Evolutionary conservation across 2,113 vertebrate species (phyloP), one percentile per base, ranked within the genome.

Genomic region (Reinhardtius hippoglossoides): DNA sequence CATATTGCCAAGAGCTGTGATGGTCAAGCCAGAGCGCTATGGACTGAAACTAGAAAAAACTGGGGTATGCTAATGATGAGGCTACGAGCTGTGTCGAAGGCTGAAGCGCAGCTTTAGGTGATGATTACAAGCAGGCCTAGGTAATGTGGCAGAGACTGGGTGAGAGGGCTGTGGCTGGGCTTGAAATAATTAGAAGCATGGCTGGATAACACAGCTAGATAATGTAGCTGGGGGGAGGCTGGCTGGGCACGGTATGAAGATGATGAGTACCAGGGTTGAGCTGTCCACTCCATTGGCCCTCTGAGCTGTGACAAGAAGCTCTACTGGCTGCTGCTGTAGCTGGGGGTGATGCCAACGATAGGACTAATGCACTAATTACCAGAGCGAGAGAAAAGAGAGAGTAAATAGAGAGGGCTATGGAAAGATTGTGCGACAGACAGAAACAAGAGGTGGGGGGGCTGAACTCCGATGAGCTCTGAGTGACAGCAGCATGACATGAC

Each of bases 291-390:
- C 94, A 95, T 95, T 93, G 95, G 85, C 90, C 88, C 76, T 95
- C 95, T 95, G 95, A 93, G 95, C 92, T 91, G 83, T 95, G 95
- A 95, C 94, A 94, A 96, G 94, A 94, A 94, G 83, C 88, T 92
- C 84, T 85, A 76, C 89, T 89, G 88, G 88, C 86, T 88, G 79
- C 83, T 88, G 82, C 76, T 86, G 76, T 88, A 88, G 92, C 94
- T 94, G 94, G 94, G 93, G 87, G 88, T 95, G 90, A 94, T 94
- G 95, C 93, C 94, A 88, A 95, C 92, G 93, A 95, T 95, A 97
- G 97, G 96, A 87, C 95, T 89, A 95, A 96, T 94, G 95, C 95
- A 96, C 96, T 98, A 98, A 99, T 98, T 98, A 97, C 90, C 91
- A 95, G 89, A 95, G 95, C 95, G 95, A 21, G 69, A 81, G 82